phyloP scores from a whole-genome alignment of 1,140 invertebrate species.

The Pachyrhynchus sulphureomaculatus region DNA sequence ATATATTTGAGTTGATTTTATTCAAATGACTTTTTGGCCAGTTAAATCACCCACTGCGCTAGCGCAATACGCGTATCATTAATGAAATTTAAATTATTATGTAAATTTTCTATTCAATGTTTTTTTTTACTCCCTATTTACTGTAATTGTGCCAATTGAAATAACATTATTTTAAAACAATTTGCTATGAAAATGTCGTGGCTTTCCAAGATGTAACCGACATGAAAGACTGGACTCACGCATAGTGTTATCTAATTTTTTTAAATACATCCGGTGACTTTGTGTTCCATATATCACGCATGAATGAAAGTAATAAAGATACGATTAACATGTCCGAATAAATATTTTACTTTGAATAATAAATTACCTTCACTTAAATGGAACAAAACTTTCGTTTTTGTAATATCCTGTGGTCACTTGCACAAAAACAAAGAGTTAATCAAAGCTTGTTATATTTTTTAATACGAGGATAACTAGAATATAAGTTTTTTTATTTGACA shows the following conservation, averaged over 20 bases:
- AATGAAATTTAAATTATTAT: neutral
- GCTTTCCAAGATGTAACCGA: neutral
- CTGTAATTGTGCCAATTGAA: neutral
- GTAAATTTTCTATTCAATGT: neutral
- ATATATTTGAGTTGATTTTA: too few relatives aligned
- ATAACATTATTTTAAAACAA: neutral
- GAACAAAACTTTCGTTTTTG: too few relatives aligned
- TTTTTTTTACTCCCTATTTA: neutral
- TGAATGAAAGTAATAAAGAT: neutral
- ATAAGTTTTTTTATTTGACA: too few relatives aligned
- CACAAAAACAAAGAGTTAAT: too few relatives aligned
- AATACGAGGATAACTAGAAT: too few relatives aligned
- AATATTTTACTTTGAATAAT: neutral
- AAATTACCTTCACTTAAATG: neutral
- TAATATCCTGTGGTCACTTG: too few relatives aligned
- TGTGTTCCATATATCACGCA: neutral
- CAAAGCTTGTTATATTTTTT: too few relatives aligned
- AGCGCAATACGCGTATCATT: too few relatives aligned
- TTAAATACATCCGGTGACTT: neutral
- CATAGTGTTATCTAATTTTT: neutral
- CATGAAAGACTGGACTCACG: neutral
- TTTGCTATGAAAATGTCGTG: neutral
- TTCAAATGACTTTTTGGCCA: too few relatives aligned
- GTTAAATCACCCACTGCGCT: too few relatives aligned
- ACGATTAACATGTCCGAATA: neutral